A percentile compares a stretch with the other conserved stretches of the same genome.
Conservation (phyloP, 2,113 vertebrate genomes). For the Enhydra lutris region DNA sequence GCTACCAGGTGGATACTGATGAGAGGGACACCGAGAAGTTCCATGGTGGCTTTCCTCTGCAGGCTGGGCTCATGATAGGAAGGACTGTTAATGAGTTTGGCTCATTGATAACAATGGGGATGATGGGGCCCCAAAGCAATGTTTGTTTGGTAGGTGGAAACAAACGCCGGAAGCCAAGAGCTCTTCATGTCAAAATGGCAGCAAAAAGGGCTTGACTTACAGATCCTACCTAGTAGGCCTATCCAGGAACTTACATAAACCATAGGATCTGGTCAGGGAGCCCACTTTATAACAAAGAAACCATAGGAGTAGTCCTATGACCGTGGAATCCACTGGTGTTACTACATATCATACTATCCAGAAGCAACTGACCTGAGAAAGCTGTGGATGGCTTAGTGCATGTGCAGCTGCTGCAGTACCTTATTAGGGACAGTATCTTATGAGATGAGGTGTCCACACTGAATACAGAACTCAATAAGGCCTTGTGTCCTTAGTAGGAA, state of each 20-base stretch:
- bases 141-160: neutral
- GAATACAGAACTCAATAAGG: neutral
- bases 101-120: neutral
- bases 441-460: neutral
- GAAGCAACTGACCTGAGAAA: neutral
- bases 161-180: neutral
- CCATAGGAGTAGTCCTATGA: neutral
- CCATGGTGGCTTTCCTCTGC: fast-evolving
- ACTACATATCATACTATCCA: neutral
- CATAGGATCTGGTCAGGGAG: neutral
- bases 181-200: neutral
- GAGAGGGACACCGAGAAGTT: neutral
- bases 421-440: neutral
- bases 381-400: fast-evolving
- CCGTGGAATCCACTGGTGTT: neutral
- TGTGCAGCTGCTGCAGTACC: neutral
- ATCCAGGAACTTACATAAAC: neutral
- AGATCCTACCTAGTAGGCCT: neutral
- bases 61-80: neutral
- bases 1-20: neutral
- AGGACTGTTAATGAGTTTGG: neutral
- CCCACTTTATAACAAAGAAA: neutral
- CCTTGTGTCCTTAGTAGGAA: neutral
- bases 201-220: neutral
- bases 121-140: neutral